Evolutionary conservation across 1,140 invertebrate genomes (phyloP), one percentile per base, ranked within the genome.

Genomic region (Musca domestica): DNA sequence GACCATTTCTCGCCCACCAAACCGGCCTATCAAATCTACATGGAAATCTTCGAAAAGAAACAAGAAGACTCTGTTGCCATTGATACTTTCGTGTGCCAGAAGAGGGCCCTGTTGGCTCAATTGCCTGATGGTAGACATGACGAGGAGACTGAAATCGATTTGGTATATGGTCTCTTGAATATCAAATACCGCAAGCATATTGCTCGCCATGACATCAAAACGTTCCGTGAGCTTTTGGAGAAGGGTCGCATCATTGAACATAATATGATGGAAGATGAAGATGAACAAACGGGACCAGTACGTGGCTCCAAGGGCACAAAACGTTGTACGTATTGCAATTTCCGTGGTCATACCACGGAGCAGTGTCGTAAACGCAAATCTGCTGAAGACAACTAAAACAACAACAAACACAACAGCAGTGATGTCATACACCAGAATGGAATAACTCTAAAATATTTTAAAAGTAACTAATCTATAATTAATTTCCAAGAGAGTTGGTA

Each of bases 1-100:
- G 73, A 77, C 20, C 74, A 81, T 30, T 81, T 81, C 46, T 78
- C 77, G 4, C 77, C 77, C 46, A 74, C 77, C 2, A 80, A 80
- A 14, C 77, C 77, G 2, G 71, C 77, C 0, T 80, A 80, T 56
- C 74, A 76, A 61, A 67, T 80, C 10, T 80, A 80, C 47, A 69
- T 80, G 71, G 74, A 81, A 41, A 74, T 81, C 17, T 81, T 81
- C 47, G 72, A 73, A 22, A 71, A 49, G n/a, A 77, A 73, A 20
- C 79, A 81, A 61, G 20, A 6, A 0, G 0, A 9, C 3, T n/a
- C 0, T 22, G 73, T 73, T 15, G 70, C 71, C 0, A 78, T 81
- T 27, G 79, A 81, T 64, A 54, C 70, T 0, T 81, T 78, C 19
- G 56, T 81, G 0, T 81, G 77, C 70, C 76, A 76, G 12, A 76